Evolutionary conservation across 37 sponge, comb jelly and placozoan species (phyloP).

Genomic region (Cliona cf. orientalis): DNA sequence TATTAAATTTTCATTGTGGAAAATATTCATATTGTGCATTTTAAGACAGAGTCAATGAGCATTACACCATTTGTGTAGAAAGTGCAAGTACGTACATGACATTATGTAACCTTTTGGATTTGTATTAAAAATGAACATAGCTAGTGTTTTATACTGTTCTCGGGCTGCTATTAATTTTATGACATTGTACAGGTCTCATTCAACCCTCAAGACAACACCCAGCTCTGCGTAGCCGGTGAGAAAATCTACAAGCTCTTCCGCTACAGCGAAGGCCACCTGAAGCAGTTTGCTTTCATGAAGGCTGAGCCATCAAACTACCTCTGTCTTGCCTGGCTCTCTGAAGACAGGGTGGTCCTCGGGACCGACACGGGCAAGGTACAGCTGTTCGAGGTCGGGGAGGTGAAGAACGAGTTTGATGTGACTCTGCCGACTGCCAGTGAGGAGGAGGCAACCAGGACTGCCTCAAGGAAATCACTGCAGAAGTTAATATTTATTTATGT

Average conservation of each 20-base stretch:
- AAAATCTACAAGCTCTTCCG: conserved; percentile 91
- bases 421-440: neutral
- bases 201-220: conserved; percentile 97
- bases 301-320: conserved; percentile 88
- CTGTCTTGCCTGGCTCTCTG: conserved; percentile 92
- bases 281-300: conserved; percentile 86
- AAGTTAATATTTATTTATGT: neutral
- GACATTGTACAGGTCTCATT: conserved; percentile 93
- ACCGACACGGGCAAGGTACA: conserved; percentile 85
- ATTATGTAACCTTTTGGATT: too few relatives aligned
- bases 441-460: neutral
- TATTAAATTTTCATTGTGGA: too few relatives aligned
- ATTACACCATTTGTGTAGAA: too few relatives aligned
- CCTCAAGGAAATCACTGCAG: neutral
- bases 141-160: neutral
- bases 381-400: conserved; percentile 91
- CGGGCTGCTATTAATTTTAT: neutral
- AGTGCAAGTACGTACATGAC: too few relatives aligned
- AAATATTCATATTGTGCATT: too few relatives aligned
- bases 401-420: conserved; percentile 86
- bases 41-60: too few relatives aligned
- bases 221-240: conserved; percentile 90
- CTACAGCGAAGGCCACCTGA: conserved; percentile 90
- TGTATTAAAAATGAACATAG: too few relatives aligned
- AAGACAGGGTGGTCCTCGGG: conserved; percentile 83